Base-by-base conservation (phyloP, 1,140 invertebrate species). In the Metaphire vulgaris region DNA sequence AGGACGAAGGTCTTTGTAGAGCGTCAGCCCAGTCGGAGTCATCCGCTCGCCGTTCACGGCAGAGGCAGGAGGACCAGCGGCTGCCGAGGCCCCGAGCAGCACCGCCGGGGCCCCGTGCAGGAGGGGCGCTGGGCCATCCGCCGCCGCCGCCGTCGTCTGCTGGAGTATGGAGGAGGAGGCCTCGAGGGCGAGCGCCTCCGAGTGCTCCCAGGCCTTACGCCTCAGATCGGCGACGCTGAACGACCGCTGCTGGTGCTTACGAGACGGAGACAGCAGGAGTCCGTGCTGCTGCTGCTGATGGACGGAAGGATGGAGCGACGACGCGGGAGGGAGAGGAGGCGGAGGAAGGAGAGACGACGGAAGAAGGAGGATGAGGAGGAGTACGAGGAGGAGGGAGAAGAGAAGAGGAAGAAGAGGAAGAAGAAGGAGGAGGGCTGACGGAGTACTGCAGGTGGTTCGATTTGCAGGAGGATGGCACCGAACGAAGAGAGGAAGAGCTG, bases 141-240 rank as follows among this genome's bases (percentile, higher is more conserved):
- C n/a, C n/a, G n/a, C n/a, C n/a, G n/a, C n/a, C n/a, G n/a, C n/a
- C n/a, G n/a, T n/a, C n/a, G n/a, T n/a, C n/a, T n/a, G n/a, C n/a
- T n/a, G n/a, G n/a, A n/a, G n/a, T n/a, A n/a, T 56, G 41, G 41
- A 56, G 41, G 41, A 56, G 6, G 41, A 56, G 6, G 21, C 41
- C 41, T 33, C 28, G 72, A 64, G 68, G 15, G 74, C 33, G 32
- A 34, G 69, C 16, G 68, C 65, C 28, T 75, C 68, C 29, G 74
- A 69, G 21, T 75, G 34, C 31, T 75, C 74, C 21, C 34, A 70
- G 31, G 69, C 64, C 79, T 96, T 95, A 33, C 96, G 88, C 74
- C 96, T 87, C 1, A 98, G 87, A 0, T 93, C 92, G 0, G 93
- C 94, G 74, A 97, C 96, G 80, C 93, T 96, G 30, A 92, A 94